Evolutionary conservation across 2,888 invertebrate genomes (phyloP), one percentile per base, ranked within the genome.

Genomic region (Tupiocoris notatus): DNA sequence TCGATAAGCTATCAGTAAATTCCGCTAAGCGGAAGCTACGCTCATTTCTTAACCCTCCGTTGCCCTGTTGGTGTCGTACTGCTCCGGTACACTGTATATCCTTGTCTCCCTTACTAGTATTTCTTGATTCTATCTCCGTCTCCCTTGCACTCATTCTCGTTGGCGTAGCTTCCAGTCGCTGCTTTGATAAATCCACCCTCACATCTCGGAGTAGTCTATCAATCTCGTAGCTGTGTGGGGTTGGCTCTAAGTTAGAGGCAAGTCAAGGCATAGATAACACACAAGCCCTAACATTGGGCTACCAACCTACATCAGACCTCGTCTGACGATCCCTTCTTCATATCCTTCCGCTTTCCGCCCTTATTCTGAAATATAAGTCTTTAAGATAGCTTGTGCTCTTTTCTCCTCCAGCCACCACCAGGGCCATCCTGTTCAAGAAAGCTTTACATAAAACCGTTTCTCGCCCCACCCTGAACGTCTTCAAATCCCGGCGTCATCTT

Each of bases 211-310:
- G 61, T 23, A 70, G 70, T 70, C 70, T 70, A 70, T 70, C 70
- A 70, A 70, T 70, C 70, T 70, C 58, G 24, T 17, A 39, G 58
- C 23, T 39, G 39, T 7, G 39, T 39, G 39, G 39, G 39, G 39
- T 39, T 39, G 39, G 39, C 3, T 22, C 54, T 67, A 70, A 70
- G 70, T 70, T 59, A 59, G 70, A 61, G 61, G 70, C 24, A 70
- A 70, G 70, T 70, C 70, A 70, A 70, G 70, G 70, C 70, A 57
- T 70, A 70, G 70, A 70, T 70, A 70, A 70, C 70, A 61, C 23
- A 54, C 67, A 6, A n/a, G 54, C 1, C 25, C 59, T 25, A 18
- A 18, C 59, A 17, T 59, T 9, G 17, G 17, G n/a, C 20, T n/a
- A 18, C 6, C 59, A 17, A 17, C 59, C 17, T n/a, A 59, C n/a